These are phyloP conservation scores for Eonycteris spelaea DNA, from an alignment of 2,113 vertebrate species.

Conservation along the genomic window DNA sequence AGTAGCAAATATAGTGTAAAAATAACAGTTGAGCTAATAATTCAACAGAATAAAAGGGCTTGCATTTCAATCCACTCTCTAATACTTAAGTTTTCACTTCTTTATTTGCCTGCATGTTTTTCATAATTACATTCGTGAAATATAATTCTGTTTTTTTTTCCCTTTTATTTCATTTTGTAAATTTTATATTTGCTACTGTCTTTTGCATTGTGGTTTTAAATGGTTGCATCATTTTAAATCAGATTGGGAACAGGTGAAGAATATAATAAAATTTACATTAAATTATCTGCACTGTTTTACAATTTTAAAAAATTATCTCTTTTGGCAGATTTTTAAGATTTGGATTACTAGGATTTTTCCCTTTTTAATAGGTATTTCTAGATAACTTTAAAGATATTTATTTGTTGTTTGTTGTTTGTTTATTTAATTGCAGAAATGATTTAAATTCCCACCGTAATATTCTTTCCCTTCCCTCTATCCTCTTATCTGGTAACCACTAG, in stretches of 20 bases:
- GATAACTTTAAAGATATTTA: background rate
- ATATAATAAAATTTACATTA: slow-evolving; percentile 17
- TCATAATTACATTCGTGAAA: slow-evolving; percentile 1
- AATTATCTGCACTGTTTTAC: background rate
- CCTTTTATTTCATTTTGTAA: background rate
- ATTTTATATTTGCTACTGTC: background rate
- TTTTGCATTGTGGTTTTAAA: slow-evolving; percentile 13
- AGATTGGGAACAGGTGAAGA: background rate
- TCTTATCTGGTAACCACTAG: no score
- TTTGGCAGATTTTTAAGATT: slow-evolving; percentile 6
- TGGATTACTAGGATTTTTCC: background rate
- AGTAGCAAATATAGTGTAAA: background rate
- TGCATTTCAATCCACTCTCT: background rate
- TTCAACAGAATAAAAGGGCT: no score
- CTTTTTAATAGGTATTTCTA: background rate
- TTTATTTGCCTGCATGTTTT: background rate
- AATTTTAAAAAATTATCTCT: slow-evolving; percentile 11
- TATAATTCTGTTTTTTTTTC: background rate
- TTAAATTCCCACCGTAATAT: no score
- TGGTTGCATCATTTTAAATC: background rate
- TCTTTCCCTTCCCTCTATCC: no score
- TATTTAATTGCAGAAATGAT: no score
- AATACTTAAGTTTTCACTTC: background rate
- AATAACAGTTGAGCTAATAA: background rate
- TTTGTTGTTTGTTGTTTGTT: no score